Percentiles rank a stretch among this genome's conserved stretches.
These are phyloP conservation scores for Seira ritae DNA, from an alignment of 2,888 invertebrate genomes.

Conservation along the genomic window DNA sequence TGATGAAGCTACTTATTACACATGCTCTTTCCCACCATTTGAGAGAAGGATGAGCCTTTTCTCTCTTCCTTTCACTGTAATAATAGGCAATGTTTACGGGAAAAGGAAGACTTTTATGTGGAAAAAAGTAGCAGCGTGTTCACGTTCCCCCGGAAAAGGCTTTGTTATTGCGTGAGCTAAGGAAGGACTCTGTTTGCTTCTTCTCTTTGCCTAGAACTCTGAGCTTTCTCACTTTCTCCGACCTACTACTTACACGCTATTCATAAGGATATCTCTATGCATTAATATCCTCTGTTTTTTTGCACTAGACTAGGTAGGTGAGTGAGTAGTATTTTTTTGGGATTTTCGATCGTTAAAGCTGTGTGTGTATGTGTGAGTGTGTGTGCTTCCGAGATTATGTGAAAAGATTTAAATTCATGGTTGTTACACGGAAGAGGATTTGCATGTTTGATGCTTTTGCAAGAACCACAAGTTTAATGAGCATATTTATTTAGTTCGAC, in stretches of 20 bases:
- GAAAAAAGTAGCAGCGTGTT: no score
- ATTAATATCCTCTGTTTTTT: background rate
- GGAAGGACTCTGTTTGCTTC: background rate
- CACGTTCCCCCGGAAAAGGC: no score
- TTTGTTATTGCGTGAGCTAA: no score
- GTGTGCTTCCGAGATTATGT: constrained; percentile 59
- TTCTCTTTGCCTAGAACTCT: no score
- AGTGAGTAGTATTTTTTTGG: background rate
- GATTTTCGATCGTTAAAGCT: background rate
- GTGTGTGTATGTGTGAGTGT: constrained; percentile 23
- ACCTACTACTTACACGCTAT: no score
- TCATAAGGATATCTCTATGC: background rate
- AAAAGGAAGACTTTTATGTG: no score
- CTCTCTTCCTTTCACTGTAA: no score
- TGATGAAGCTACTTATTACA: constrained; percentile 63
- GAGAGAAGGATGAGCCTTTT: background rate
- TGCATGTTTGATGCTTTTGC: constrained; percentile 62
- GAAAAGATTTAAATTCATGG: constrained; percentile 61
- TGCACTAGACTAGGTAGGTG: no score
- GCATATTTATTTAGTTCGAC: constrained; percentile 66
- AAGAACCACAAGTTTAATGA: constrained; percentile 64
- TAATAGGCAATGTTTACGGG: no score
- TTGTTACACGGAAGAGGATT: constrained; percentile 62
- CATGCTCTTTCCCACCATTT: constrained; percentile 56
- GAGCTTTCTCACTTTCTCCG: constrained; percentile 19